A percentile compares a stretch with the other conserved stretches of the same genome.
phyloP scores from a whole-genome alignment of 1,140 invertebrate genomes.

The Metaphire vulgaris region DNA sequence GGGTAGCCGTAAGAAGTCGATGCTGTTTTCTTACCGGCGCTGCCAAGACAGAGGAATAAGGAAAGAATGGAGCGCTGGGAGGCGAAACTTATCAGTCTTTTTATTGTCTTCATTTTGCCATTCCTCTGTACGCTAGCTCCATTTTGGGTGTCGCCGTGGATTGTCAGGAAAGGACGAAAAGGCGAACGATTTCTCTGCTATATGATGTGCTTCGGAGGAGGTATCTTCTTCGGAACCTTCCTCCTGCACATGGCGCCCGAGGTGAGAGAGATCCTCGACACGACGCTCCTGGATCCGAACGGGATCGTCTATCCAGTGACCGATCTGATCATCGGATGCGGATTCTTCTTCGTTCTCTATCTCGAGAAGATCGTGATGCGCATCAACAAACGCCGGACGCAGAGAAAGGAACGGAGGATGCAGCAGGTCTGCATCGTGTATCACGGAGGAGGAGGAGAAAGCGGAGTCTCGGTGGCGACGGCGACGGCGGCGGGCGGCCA shows the following conservation, averaged over 20 bases:
- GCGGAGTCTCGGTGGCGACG: neutral
- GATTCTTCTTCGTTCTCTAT: conserved; percentile 24
- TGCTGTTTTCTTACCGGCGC: too few relatives aligned
- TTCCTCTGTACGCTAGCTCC: conserved; percentile 18
- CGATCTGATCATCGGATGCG: conserved; percentile 20
- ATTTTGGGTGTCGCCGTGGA: neutral
- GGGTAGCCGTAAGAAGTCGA: too few relatives aligned
- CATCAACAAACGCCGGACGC: conserved; percentile 5
- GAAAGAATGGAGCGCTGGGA: conserved; percentile 26
- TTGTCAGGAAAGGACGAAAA: neutral
- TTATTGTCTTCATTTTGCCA: neutral
- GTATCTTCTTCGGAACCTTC: conserved; percentile 58
- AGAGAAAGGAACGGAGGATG: neutral
- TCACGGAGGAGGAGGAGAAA: neutral
- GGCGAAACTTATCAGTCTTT: conserved; percentile 16
- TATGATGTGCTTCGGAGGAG: conserved; percentile 56
- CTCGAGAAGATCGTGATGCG: conserved; percentile 14
- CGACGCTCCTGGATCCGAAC: conserved; percentile 11
- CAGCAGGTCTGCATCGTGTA: neutral
- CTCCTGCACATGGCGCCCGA: conserved; percentile 58
- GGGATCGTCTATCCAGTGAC: conserved; percentile 20
- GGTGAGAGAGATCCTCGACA: conserved; percentile 49
- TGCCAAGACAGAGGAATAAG: too few relatives aligned
- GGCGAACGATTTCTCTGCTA: conserved; percentile 15
- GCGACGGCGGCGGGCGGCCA: neutral